Evolutionary conservation across 2,888 invertebrate species (phyloP), one percentile per base, ranked within the genome.

Genomic region (Cinara cedri): DNA sequence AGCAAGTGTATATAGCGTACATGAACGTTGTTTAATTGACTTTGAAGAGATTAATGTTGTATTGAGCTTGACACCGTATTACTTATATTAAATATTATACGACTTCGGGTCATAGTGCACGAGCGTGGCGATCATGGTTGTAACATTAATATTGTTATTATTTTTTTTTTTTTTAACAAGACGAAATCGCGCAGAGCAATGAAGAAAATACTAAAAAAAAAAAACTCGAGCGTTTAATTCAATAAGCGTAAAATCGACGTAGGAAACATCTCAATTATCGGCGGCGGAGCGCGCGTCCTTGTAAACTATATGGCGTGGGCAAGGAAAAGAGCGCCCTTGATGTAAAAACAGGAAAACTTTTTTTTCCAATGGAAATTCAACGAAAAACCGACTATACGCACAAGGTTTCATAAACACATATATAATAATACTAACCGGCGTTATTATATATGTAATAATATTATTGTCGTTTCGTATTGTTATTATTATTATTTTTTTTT

Each of bases 161-260:
- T n/a, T n/a, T n/a, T n/a, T n/a, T n/a, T n/a, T n/a, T n/a, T n/a
- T n/a, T n/a, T n/a, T n/a, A n/a, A n/a, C 49, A 34, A 62, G 0
- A 16, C 62, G 6, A 72, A 49, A 13, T 51, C 9, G 19, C 26
- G 14, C 10, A 6, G 19, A 62, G 8, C 34, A 71, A 42, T 9
- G 13, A 42, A 42, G n/a, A n/a, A n/a, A n/a, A n/a, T n/a, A n/a
- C n/a, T n/a, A 66, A 54, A 34, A 34, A 34, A 34, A 42, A 72
- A 62, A 49, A 74, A 74, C 16, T 63, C 62, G 74, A 74, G 34
- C 68, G 46, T 68, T 60, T 49, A 66, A 68, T 49, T 60, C 60
- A 78, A 78, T 68, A 78, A 78, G 60, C 76, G 68, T 78, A 78
- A 78, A 78, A 78, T 78, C 68, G 60, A 78, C 55, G 66, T 60